Evolutionary conservation across 2,888 invertebrate species (phyloP).

Genomic region (Cheilosia vulpina): DNA sequence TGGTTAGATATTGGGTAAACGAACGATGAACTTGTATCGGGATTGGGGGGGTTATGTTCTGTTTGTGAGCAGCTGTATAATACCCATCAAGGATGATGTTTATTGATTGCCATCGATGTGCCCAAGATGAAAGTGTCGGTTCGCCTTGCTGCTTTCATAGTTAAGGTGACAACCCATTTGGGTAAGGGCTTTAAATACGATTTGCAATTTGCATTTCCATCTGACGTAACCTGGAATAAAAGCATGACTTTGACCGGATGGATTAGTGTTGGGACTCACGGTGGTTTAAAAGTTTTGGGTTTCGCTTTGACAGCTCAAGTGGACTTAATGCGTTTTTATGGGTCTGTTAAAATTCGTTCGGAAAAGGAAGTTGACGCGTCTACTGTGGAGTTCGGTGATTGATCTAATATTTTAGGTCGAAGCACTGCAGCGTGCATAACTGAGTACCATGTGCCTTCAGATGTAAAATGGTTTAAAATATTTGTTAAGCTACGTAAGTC

Average conservation of each 20-base stretch:
- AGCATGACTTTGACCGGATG: conserved; percentile 39
- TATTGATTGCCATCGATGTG: conserved; percentile 63
- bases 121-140: conserved; percentile 33
- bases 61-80: conserved; percentile 32
- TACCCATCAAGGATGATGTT: conserved; percentile 59
- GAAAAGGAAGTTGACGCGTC: too few species aligned
- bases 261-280: conserved; percentile 47
- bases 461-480: background rate
- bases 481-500: background rate
- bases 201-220: conserved; percentile 57
- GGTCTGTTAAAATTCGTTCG: background rate
- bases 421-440: background rate
- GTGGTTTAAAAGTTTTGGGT: conserved; percentile 3
- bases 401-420: background rate
- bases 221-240: conserved; percentile 9
- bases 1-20: conserved; percentile 45
- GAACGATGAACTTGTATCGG: conserved; percentile 65
- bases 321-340: conserved; percentile 43
- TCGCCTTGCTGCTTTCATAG: background rate
- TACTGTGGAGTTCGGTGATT: too few species aligned
- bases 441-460: background rate
- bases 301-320: conserved; percentile 57
- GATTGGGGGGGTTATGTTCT: background rate
- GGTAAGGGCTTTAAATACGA: conserved; percentile 20
- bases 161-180: conserved; percentile 21